These are phyloP conservation scores for Drosophila gunungcola DNA, from an alignment of 1,140 invertebrate genomes.

Conservation along the genomic window DNA sequence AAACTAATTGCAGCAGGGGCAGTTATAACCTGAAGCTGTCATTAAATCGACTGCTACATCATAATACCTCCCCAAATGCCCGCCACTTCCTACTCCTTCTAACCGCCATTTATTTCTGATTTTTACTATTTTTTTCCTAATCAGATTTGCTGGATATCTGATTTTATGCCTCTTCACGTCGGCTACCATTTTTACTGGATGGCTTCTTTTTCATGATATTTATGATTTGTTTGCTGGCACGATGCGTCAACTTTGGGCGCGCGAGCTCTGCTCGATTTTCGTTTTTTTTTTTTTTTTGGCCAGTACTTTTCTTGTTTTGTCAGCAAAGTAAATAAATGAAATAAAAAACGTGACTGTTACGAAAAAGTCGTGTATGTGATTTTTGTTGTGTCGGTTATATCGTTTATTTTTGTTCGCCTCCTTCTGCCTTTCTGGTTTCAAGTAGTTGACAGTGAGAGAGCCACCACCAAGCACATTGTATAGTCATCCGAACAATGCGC, in stretches of 20 bases:
- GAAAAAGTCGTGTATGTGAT: slow-evolving; percentile 79
- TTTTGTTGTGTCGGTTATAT: slow-evolving; percentile 49
- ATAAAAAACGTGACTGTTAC: slow-evolving; percentile 77
- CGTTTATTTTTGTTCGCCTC: slow-evolving; percentile 23
- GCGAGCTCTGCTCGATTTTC: slow-evolving; percentile 46
- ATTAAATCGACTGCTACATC: slow-evolving; percentile 77
- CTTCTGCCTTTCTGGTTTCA: slow-evolving; percentile 45
- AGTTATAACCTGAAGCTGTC: slow-evolving; percentile 71
- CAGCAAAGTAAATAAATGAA: slow-evolving; percentile 73
- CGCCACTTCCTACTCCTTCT: slow-evolving; percentile 20
- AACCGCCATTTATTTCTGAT: not conserved
- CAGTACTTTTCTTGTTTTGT: slow-evolving; percentile 62
- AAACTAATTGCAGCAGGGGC: slow-evolving; percentile 33
- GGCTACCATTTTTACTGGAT: slow-evolving; percentile 25
- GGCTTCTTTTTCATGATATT: slow-evolving; percentile 30
- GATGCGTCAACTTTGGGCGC: slow-evolving; percentile 60
- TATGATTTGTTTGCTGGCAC: slow-evolving; percentile 60
- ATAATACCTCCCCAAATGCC: slow-evolving; percentile 60
- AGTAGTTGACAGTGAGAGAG: slow-evolving; percentile 62
- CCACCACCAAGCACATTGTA: slow-evolving; percentile 12
- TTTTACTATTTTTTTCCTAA: slow-evolving; percentile 44
- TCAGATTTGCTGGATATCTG: slow-evolving; percentile 67
- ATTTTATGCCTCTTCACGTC: slow-evolving; percentile 35
- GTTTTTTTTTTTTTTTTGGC: slow-evolving; percentile 22
- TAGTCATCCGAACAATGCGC: slow-evolving; percentile 64